Base-by-base conservation (phyloP, 2,888 invertebrate genomes). In the Xanthia icteritia region DNA sequence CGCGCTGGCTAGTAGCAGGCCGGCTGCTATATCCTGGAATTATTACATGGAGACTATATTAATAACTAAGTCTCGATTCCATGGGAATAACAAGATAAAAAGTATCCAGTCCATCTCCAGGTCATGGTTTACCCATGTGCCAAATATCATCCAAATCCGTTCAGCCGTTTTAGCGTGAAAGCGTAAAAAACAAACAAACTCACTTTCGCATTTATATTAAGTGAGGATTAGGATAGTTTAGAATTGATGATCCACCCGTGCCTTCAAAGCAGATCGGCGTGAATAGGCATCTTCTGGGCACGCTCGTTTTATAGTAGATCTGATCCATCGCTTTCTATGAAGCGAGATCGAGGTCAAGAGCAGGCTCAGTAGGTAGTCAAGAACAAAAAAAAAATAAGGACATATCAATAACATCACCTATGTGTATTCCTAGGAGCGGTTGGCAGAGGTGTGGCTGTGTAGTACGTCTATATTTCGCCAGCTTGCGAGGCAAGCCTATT, bases 21-120 rank as follows among this genome's bases (percentile, higher is more conserved):
- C 99, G 23, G 97, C 98, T 75, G 99, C 95, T 82, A 99, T 97
- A 93, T 99, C 99, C 98, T 98, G 95, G 27, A 97, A 97, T 13
- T 36, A 51, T n/a, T 8, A 54, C 27, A 36, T 15, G 15, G 5
- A n/a, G 13, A 15, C 20, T n/a, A 54, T 11, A 23, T 48, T 39
- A 42, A 11, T 51, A 51, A 20, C 51, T 20, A 20, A 8, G 20
- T 8, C 51, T 51, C 51, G 51, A 20, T 51, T 20, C 6, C 51
- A 6, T 51, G 20, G 20, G 20, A 20, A 51, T 51, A 51, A 8
- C 20, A 2, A 0, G 6, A 20, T 51, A 20, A 51, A 45, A 51
- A 20, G 51, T 51, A 51, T 51, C 45, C 13, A 5, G 45, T 45
- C 45, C 45, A 11, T 11, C 15, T 4, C 48, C 48, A 39, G 9